Conservation (phyloP, 2,113 vertebrate species). For the Oostethus manadensis region DNA sequence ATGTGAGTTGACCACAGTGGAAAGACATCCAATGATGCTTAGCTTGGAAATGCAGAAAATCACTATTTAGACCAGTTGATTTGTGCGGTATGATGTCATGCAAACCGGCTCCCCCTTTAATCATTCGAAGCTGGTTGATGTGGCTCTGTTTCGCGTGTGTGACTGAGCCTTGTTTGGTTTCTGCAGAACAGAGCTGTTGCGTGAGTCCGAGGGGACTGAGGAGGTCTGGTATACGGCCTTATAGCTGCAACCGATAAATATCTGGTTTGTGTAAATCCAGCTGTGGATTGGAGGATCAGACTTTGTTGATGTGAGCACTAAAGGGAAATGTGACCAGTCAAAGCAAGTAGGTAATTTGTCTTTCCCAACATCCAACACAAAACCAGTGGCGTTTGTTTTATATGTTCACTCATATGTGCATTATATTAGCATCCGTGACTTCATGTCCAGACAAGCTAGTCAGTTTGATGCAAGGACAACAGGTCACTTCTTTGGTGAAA, state of each 20-base stretch:
- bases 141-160: conserved; percentile 3
- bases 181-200: not conserved
- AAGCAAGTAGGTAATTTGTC: conserved; percentile 28
- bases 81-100: conserved; percentile 38
- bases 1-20: not conserved
- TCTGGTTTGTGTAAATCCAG: conserved; percentile 10
- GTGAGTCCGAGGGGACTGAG: not conserved
- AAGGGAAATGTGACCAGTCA: not conserved
- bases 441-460: not conserved
- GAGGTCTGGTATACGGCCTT: not conserved
- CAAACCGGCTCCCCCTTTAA: conserved; percentile 14
- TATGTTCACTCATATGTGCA: not conserved
- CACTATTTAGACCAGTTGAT: conserved; percentile 11
- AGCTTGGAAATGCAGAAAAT: not conserved
- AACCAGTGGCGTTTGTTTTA: not conserved
- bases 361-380: conserved; percentile 2
- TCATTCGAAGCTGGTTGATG: conserved; percentile 13
- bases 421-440: not conserved
- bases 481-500: conserved; percentile 25
- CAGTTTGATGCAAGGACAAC: conserved; percentile 20
- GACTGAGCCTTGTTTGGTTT: conserved; percentile 4
- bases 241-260: conserved; percentile 18
- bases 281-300: conserved; percentile 1
- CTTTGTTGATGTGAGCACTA: too few relatives aligned
- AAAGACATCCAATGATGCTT: not conserved